A percentile compares a stretch with the other conserved stretches of the same genome.
phyloP scores from a whole-genome alignment of 2,888 invertebrate genomes.

The Caenorhabditis sp. region DNA sequence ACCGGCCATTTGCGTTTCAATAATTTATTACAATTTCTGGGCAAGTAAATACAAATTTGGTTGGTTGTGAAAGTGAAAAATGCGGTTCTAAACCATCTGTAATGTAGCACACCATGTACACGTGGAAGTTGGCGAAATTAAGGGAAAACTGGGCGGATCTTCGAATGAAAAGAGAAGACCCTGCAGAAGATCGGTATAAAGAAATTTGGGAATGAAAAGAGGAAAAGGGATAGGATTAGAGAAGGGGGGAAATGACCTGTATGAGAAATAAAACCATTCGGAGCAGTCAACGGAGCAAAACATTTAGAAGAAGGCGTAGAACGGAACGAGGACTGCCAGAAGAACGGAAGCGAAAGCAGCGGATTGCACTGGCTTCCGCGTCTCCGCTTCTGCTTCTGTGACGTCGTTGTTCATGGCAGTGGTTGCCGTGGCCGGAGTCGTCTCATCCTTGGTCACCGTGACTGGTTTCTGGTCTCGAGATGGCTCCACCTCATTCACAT shows the following conservation, averaged over 20 bases:
- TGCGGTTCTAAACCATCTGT: not conserved
- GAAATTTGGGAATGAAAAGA: conserved; percentile 1
- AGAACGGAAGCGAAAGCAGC: conserved; percentile 5
- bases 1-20: conserved; percentile 19
- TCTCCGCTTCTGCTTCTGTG: conserved; percentile 34
- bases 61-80: not conserved
- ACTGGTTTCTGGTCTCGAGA: conserved; percentile 67
- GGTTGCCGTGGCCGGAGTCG: conserved; percentile 42
- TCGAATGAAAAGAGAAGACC: conserved; percentile 28
- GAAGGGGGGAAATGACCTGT: conserved; percentile 14
- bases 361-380: conserved; percentile 19
- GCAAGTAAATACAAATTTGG: conserved; percentile 35
- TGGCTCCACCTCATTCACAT: conserved; percentile 65
- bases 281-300: conserved; percentile 11
- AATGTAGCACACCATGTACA: conserved; percentile 61
- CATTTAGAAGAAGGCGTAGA: conserved; percentile 44
- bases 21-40: conserved; percentile 44
- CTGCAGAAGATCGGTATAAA: conserved; percentile 58
- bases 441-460: conserved; percentile 53
- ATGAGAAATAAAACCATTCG: conserved; percentile 18
- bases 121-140: conserved; percentile 49
- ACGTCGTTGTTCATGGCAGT: conserved; percentile 44
- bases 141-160: conserved; percentile 4
- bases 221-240: not conserved
- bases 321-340: conserved; percentile 28